These are phyloP conservation scores for Ochlodes sylvanus DNA, from an alignment of 2,888 invertebrate species.

Conservation along the genomic window DNA sequence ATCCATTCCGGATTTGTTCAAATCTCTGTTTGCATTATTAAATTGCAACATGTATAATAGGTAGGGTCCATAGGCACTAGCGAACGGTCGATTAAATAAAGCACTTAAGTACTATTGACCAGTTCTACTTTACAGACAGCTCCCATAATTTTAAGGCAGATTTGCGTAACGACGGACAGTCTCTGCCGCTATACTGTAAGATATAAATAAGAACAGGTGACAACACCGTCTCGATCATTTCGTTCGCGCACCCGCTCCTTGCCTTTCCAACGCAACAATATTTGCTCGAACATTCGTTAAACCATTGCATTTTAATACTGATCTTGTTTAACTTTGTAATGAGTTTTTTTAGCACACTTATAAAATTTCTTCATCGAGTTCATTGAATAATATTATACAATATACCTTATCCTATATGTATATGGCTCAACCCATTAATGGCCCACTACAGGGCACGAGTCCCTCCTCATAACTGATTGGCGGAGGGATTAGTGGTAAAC, in stretches of 20 bases:
- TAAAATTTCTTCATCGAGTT: too few species aligned
- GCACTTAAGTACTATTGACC: conserved; percentile 49
- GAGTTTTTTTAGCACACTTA: too few species aligned
- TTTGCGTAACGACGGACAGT: conserved; percentile 52
- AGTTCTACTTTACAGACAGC: conserved; percentile 49
- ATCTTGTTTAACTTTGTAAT: too few species aligned
- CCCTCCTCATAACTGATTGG: too few species aligned
- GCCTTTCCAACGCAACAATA: conserved; percentile 24
- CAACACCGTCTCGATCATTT: conserved; percentile 29
- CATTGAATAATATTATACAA: too few species aligned
- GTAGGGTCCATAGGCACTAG: conserved; percentile 49
- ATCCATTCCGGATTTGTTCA: too few species aligned
- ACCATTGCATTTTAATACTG: background rate
- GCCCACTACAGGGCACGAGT: too few species aligned
- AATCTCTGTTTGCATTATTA: too few species aligned
- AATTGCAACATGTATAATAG: conserved; percentile 29
- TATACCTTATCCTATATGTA: too few species aligned
- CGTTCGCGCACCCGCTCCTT: conserved; percentile 5
- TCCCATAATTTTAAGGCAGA: conserved; percentile 50
- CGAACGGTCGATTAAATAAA: conserved; percentile 52
- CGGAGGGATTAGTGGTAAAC: too few species aligned
- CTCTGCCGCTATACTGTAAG: conserved; percentile 15
- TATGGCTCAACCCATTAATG: too few species aligned
- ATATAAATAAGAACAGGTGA: conserved; percentile 38
- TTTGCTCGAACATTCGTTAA: conserved; percentile 4